Percentiles rank a stretch among this genome's conserved stretches.
phyloP scores from a whole-genome alignment of 2,888 invertebrate species.

The Mesorhabditis spiculigera region DNA sequence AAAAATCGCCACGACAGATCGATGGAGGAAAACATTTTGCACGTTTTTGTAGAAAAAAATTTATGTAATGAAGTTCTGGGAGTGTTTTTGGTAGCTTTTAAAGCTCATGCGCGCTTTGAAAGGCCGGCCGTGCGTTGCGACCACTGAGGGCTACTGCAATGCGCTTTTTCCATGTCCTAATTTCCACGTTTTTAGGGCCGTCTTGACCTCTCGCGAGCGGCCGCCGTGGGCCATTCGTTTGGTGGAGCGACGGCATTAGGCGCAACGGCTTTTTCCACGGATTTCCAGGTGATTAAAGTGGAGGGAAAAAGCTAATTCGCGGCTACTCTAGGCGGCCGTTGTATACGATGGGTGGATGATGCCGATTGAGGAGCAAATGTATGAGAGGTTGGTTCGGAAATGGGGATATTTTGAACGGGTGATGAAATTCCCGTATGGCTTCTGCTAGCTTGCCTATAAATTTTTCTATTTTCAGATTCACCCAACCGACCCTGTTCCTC shows the following conservation, averaged over 20 bases:
- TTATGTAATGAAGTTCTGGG: no score
- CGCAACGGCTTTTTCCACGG: conserved; percentile 64
- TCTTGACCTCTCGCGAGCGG: conserved; percentile 42
- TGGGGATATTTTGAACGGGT: not conserved
- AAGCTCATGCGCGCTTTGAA: no score
- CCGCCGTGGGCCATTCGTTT: conserved; percentile 70
- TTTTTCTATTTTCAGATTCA: not conserved
- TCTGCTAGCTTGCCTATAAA: no score
- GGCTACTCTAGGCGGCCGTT: conserved; percentile 58
- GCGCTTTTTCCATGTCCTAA: not conserved
- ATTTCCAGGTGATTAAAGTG: conserved; percentile 33
- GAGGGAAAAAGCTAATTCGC: not conserved
- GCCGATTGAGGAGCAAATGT: conserved; percentile 61
- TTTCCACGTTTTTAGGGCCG: conserved; percentile 21
- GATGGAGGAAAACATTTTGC: no score
- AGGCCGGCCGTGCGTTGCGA: no score
- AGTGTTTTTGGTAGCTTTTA: no score
- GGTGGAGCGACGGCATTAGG: conserved; percentile 69
- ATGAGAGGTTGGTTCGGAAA: not conserved
- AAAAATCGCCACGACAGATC: no score
- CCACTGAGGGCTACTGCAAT: not conserved
- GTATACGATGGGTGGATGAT: conserved; percentile 70
- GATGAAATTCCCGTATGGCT: no score
- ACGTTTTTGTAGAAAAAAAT: no score
- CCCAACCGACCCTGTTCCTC: conserved; percentile 2